Evolutionary conservation across 2,888 invertebrate genomes (phyloP), one percentile per base, ranked within the genome.

Genomic region (Allophyes oxyacanthae): DNA sequence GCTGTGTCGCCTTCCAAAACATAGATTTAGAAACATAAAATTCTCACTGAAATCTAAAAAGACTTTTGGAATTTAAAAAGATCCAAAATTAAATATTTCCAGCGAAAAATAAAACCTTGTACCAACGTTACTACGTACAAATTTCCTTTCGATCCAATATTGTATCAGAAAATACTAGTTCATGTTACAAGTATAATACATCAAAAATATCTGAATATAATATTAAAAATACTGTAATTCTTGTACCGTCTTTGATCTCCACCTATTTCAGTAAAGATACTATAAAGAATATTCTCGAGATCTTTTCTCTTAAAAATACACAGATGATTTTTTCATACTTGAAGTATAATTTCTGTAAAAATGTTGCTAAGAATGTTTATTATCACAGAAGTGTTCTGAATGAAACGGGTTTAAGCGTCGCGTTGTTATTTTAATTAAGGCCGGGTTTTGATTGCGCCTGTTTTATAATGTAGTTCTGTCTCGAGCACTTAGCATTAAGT

Each of bases 351-450:
- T 56, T 45, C 25, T 48, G 48, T 44, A 61, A 59, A n/a, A 60
- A 44, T 26, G 30, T 38, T 20, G 37, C 28, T 9, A 49, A 61
- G 67, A 67, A 66, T 54, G 62, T 67, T 64, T 58, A 67, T 43
- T 49, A 49, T 37, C 37, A 54, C 28, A 40, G 36, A 50, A 72
- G 13, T 40, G 33, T 63, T 63, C 15, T 50, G 11, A 46, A 42
- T 52, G 38, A 52, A 50, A 59, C 37, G 34, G 57, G 43, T 48
- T 63, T 28, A 46, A 50, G 38, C n/a, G 28, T 30, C 45, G 25
- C 25, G 28, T 30, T 49, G 45, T 44, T 64, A 70, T 60, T 70
- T 66, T 63, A 55, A 71, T 71, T 58, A 62, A 44, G 33, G 46
- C 20, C 46, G 42, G 49, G 40, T 60, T 55, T 26, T 43, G 15